These are phyloP conservation scores for Metalampra italica DNA, from an alignment of 2,888 invertebrate genomes.

Conservation along the genomic window DNA sequence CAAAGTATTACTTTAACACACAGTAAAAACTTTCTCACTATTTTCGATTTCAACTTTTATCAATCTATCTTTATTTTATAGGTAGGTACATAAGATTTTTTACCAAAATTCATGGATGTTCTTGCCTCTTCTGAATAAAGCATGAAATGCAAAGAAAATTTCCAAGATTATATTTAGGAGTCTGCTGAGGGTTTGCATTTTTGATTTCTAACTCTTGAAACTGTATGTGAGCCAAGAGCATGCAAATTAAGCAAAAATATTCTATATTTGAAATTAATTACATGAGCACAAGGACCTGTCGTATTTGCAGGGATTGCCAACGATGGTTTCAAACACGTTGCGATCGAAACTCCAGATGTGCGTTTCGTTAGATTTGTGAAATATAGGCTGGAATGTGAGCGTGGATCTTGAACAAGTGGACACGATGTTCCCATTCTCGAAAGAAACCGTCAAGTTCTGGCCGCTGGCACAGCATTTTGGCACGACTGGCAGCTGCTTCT, in stretches of 20 bases:
- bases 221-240: neutral
- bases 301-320: slow-evolving; percentile 76
- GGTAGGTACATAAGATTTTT: neutral
- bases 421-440: slow-evolving; percentile 46
- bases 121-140: neutral
- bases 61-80: too few relatives aligned
- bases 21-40: too few relatives aligned
- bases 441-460: slow-evolving; percentile 54
- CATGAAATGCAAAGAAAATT: neutral
- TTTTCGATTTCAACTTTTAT: too few relatives aligned
- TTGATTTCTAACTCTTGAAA: neutral
- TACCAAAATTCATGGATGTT: neutral
- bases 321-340: slow-evolving; percentile 73
- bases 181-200: neutral
- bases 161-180: neutral
- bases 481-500: slow-evolving; percentile 61
- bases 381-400: slow-evolving; percentile 71
- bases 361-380: slow-evolving; percentile 71
- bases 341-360: slow-evolving; percentile 65
- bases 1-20: too few relatives aligned
- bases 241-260: neutral
- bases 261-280: slow-evolving; percentile 5
- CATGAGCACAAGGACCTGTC: slow-evolving; percentile 50
- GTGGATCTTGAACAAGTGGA: slow-evolving; percentile 49
- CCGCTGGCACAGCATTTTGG: slow-evolving; percentile 76